phyloP scores from a whole-genome alignment of 2,113 vertebrate genomes.

The Syrmaticus mikado region DNA sequence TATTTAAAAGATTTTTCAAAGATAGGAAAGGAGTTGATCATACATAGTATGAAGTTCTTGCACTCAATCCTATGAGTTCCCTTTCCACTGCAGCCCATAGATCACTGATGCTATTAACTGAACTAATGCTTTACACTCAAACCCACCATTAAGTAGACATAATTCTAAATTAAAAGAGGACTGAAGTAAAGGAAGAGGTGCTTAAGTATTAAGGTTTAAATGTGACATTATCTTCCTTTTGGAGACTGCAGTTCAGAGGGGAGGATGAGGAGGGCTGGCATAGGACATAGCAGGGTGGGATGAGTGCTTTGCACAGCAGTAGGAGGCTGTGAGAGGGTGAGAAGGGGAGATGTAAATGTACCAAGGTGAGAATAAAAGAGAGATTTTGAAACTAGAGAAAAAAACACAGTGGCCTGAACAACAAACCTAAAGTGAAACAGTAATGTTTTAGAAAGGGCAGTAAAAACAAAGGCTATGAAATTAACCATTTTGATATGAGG shows the following conservation, averaged over 20 bases:
- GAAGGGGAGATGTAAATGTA: background rate
- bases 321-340: background rate
- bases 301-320: background rate
- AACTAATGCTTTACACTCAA: background rate
- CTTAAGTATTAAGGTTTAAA: background rate
- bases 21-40: background rate
- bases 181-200: background rate
- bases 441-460: background rate
- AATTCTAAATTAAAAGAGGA: background rate
- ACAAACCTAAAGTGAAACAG: background rate
- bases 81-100: background rate
- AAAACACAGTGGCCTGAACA: background rate
- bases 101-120: background rate
- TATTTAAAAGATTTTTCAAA: background rate
- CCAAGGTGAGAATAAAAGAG: background rate
- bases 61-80: background rate
- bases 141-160: background rate
- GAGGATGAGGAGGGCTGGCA: background rate
- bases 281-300: background rate
- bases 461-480: background rate
- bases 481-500: background rate
- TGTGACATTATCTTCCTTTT: background rate
- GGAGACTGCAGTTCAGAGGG: background rate
- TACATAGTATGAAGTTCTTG: background rate
- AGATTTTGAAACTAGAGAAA: background rate